phyloP scores from a whole-genome alignment of 2,888 invertebrate species.

The Caenorhabditis sinica region DNA sequence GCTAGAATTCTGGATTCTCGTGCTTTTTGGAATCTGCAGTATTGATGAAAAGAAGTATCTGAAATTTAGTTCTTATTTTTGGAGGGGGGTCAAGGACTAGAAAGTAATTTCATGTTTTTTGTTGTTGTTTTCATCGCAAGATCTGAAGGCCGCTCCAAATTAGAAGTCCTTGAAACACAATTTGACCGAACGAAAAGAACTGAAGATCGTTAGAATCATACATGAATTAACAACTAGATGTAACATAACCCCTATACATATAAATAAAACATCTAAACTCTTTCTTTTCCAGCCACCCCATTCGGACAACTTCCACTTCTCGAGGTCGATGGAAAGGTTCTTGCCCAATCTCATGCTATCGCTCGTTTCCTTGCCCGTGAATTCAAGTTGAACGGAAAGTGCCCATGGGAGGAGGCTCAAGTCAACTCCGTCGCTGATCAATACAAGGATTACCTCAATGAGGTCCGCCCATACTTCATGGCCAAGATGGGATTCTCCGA shows the following conservation, averaged over 20 bases:
- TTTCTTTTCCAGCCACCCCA: conserved; percentile 72
- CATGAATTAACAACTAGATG: neutral
- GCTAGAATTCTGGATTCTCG: no score
- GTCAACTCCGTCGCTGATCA: conserved; percentile 75
- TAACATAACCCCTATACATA: neutral
- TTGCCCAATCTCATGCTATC: conserved; percentile 74
- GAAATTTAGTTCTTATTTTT: no score
- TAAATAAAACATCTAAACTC: no score
- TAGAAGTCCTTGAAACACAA: neutral
- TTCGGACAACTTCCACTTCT: conserved; percentile 77
- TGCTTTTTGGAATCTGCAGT: neutral
- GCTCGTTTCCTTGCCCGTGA: conserved; percentile 72
- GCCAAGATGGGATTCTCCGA: conserved; percentile 68
- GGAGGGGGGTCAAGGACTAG: conserved; percentile 8
- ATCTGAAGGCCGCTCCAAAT: neutral
- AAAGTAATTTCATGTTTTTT: neutral
- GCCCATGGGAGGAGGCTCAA: conserved; percentile 73
- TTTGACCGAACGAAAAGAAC: no score
- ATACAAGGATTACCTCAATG: conserved; percentile 70
- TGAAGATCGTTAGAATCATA: no score
- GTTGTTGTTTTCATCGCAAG: neutral
- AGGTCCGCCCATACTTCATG: conserved; percentile 66
- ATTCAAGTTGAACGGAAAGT: conserved; percentile 73
- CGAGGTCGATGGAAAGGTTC: conserved; percentile 73
- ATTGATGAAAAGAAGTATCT: no score